Evolutionary conservation across 2,888 invertebrate genomes (phyloP).

Genomic region (Caenorhabditis angaria): DNA sequence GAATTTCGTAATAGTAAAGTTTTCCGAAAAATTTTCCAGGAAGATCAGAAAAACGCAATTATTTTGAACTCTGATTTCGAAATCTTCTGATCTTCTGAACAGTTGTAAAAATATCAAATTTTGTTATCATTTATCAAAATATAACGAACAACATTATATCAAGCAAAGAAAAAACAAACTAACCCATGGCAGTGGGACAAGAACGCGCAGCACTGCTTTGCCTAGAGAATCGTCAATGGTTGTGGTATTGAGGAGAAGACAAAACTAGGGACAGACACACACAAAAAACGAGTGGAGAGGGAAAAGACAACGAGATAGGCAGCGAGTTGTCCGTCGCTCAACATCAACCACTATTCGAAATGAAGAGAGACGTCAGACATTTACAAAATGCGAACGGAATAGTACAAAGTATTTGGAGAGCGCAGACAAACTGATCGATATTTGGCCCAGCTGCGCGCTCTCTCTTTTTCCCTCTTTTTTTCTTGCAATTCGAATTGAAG

Average conservation of each 20-base stretch:
- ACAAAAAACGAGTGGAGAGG: constrained; percentile 28
- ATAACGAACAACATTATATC: constrained; percentile 8
- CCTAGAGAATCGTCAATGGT: constrained; percentile 37
- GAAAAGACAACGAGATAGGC: not conserved
- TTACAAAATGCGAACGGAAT: constrained; percentile 17
- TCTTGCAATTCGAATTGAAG: constrained; percentile 22
- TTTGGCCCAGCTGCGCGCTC: constrained; percentile 45
- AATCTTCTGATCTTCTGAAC: not conserved
- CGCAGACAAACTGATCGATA: constrained; percentile 29
- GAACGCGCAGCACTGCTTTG: constrained; percentile 28
- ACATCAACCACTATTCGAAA: not conserved
- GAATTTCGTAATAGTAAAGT: not conserved
- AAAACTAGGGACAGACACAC: constrained; percentile 45
- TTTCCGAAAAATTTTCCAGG: too few species aligned
- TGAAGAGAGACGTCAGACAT: constrained; percentile 9
- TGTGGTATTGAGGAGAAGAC: constrained; percentile 46
- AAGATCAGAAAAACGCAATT: too few species aligned
- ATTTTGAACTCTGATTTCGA: too few species aligned
- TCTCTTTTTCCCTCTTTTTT: constrained; percentile 27
- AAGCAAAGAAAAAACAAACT: constrained; percentile 16
- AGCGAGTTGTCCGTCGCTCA: constrained; percentile 2
- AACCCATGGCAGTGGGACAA: constrained; percentile 48
- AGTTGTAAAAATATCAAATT: not conserved
- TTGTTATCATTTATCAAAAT: not conserved
- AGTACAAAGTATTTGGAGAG: constrained; percentile 10